These are phyloP conservation scores for Dromas ardeola DNA, from an alignment of 2,113 vertebrate species.

Conservation along the genomic window DNA sequence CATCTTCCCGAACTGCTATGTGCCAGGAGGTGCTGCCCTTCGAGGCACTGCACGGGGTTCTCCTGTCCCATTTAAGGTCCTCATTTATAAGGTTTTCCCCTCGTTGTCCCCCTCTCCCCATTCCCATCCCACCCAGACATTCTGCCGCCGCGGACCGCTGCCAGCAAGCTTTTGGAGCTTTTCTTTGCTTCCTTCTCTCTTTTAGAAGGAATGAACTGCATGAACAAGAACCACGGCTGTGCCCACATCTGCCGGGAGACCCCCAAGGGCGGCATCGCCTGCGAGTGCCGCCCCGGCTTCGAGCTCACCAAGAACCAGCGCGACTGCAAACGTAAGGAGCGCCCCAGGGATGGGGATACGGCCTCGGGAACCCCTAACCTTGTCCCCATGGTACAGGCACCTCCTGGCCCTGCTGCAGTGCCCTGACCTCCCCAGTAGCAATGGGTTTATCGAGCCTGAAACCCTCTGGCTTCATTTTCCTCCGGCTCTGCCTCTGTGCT, in stretches of 20 bases:
- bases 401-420: not conserved
- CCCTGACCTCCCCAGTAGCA: not conserved
- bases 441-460: not conserved
- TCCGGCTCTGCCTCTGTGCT: not conserved
- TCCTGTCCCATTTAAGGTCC: not conserved
- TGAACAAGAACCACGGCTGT: slow-evolving; percentile 99
- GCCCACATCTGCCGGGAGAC: slow-evolving; percentile 97
- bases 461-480: not conserved
- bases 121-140: rapidly evolving
- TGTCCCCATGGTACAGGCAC: not conserved
- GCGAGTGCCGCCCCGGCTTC: slow-evolving; percentile 95
- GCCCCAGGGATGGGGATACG: rapidly evolving
- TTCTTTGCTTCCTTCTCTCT: slow-evolving; percentile 34
- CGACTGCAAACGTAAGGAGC: slow-evolving; percentile 93
- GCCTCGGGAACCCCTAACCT: not conserved
- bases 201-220: slow-evolving; percentile 92
- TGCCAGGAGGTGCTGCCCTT: not conserved
- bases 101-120: rapidly evolving
- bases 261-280: slow-evolving; percentile 93
- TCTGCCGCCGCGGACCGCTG: rapidly evolving
- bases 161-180: not conserved
- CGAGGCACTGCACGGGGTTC: not conserved
- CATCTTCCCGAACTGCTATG: not conserved
- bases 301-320: slow-evolving; percentile 96
- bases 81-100: not conserved